phyloP scores from a whole-genome alignment of 2,113 vertebrate genomes.

The Alosa alosa region DNA sequence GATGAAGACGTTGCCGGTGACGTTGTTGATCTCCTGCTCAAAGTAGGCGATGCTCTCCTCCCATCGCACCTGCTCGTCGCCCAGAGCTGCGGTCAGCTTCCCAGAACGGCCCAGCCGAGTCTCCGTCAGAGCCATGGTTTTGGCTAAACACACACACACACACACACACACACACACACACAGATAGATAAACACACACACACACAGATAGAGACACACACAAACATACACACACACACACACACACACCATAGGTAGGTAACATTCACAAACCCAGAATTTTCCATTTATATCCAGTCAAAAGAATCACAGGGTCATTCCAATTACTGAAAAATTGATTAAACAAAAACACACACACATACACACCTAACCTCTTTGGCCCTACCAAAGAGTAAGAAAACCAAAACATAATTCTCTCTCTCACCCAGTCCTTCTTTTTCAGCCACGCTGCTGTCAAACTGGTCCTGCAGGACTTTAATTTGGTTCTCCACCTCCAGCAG shows the following conservation, averaged over 20 bases:
- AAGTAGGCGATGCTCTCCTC: slow-evolving; percentile 76
- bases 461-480: slow-evolving; percentile 75
- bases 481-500: slow-evolving; percentile 75
- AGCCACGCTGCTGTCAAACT: slow-evolving; percentile 73
- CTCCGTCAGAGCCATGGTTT: slow-evolving; percentile 77
- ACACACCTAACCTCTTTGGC: too few relatives aligned
- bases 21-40: slow-evolving; percentile 75
- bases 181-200: not conserved
- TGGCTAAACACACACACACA: slow-evolving; percentile 58
- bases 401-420: not conserved
- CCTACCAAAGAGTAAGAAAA: not conserved
- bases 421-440: slow-evolving; percentile 79
- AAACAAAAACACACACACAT: too few relatives aligned
- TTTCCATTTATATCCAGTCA: too few relatives aligned
- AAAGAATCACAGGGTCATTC: too few relatives aligned
- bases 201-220: too few relatives aligned
- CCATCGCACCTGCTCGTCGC: slow-evolving; percentile 82
- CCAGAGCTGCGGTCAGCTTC: slow-evolving; percentile 77
- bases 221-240: not conserved
- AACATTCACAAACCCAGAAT: not conserved
- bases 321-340: too few relatives aligned
- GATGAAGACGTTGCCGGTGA: slow-evolving; percentile 82
- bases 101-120: slow-evolving; percentile 73
- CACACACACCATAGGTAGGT: not conserved
- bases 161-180: not conserved